phyloP scores from a whole-genome alignment of 2,888 invertebrate species.

The Laspeyria flexula region DNA sequence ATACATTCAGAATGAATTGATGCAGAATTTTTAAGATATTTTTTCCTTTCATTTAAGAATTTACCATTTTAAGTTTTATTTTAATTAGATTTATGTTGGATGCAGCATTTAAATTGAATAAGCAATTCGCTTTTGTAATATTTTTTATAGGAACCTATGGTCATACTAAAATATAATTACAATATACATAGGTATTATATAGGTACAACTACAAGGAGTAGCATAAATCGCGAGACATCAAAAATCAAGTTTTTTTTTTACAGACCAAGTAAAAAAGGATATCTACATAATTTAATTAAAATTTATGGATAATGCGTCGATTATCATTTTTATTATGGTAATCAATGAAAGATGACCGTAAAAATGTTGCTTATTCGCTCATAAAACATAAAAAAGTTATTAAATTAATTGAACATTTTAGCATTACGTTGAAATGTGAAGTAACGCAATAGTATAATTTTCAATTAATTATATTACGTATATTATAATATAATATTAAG shows the following conservation, averaged over 20 bases:
- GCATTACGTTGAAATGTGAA: no score
- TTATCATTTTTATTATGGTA: constrained; percentile 20
- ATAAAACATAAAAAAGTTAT: constrained; percentile 23
- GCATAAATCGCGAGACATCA: not conserved
- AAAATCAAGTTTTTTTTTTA: not conserved
- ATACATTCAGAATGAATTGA: no score
- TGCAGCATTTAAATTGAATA: not conserved
- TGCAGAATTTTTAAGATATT: no score
- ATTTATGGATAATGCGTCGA: constrained; percentile 13
- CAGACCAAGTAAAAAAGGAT: not conserved
- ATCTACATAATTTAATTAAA: constrained; percentile 7
- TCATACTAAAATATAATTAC: no score
- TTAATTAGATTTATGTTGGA: not conserved
- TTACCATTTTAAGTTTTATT: no score
- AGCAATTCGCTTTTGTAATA: not conserved
- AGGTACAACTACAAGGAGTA: no score
- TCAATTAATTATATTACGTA: constrained; percentile 10
- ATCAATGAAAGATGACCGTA: constrained; percentile 15
- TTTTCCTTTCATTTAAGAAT: no score
- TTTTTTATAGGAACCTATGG: no score
- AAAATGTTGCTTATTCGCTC: constrained; percentile 17
- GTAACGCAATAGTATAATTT: no score
- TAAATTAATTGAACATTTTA: constrained; percentile 24
- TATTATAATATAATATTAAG: constrained; percentile 19
- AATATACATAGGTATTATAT: no score